Conservation (phyloP, 1,140 invertebrate genomes). For the Archegozetes longisetosus region DNA sequence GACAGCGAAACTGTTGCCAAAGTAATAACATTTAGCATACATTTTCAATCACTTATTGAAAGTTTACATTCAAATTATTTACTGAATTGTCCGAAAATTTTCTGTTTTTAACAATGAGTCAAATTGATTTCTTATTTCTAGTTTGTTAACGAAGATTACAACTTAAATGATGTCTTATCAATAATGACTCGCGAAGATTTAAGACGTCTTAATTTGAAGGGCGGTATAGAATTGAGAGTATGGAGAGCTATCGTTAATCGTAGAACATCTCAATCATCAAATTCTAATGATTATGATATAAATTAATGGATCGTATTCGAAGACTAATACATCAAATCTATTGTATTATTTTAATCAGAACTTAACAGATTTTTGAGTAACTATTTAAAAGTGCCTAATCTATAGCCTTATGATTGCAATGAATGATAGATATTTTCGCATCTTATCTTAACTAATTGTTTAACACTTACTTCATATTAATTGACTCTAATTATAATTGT, state of each 20-base stretch:
- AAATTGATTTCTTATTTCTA: neutral
- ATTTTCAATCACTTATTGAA: too few relatives aligned
- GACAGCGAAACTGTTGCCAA: neutral
- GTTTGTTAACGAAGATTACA: slow-evolving; percentile 38
- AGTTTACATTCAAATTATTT: too few relatives aligned
- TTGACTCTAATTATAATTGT: too few relatives aligned
- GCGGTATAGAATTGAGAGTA: slow-evolving; percentile 40
- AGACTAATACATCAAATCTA: neutral
- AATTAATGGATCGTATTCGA: neutral
- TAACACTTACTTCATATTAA: too few relatives aligned
- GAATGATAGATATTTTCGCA: too few relatives aligned
- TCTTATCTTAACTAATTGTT: too few relatives aligned
- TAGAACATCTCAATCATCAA: neutral
- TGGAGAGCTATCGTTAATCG: slow-evolving; percentile 35
- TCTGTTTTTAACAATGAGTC: slow-evolving; percentile 3
- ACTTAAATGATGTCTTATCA: slow-evolving; percentile 53
- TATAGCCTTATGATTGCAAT: too few relatives aligned
- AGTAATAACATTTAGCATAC: too few relatives aligned
- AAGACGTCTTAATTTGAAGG: slow-evolving; percentile 48
- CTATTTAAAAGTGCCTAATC: too few relatives aligned
- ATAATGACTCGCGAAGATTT: slow-evolving; percentile 59
- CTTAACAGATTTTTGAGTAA: too few relatives aligned
- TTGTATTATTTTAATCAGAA: neutral
- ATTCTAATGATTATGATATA: too few relatives aligned
- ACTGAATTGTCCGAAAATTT: too few relatives aligned